phyloP scores from a whole-genome alignment of 1,140 invertebrate genomes.

The Euura lappo region DNA sequence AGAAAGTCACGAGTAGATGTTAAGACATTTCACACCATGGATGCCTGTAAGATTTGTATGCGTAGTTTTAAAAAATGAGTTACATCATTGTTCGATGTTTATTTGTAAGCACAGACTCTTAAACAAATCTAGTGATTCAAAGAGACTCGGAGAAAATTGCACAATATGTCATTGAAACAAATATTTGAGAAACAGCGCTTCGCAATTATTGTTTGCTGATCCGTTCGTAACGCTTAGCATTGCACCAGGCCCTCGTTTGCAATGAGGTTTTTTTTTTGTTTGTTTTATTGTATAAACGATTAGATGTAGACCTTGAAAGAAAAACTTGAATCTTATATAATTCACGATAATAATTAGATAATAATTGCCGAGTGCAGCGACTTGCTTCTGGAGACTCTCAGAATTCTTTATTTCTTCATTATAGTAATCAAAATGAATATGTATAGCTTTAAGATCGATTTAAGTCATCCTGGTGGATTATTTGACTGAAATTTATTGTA shows the following conservation, averaged over 20 bases:
- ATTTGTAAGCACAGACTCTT: neutral
- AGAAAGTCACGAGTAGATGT: neutral
- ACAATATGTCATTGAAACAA: neutral
- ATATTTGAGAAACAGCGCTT: neutral
- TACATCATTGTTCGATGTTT: neutral
- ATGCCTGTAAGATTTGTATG: neutral
- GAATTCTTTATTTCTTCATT: neutral
- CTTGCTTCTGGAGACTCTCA: neutral
- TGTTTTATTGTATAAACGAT: neutral
- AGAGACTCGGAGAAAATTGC: neutral
- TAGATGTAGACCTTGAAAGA: neutral
- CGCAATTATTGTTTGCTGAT: constrained; percentile 1
- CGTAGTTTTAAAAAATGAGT: neutral
- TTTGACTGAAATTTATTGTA: neutral
- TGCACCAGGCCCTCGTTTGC: neutral
- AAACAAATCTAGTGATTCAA: neutral
- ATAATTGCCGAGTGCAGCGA: neutral
- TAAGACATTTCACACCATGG: too few relatives aligned
- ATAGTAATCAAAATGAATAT: neutral
- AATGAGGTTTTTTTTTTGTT: neutral
- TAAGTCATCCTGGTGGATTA: neutral
- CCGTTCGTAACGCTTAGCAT: neutral
- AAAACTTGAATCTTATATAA: neutral
- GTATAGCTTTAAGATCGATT: neutral
- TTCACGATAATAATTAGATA: constrained; percentile 1